Evolutionary conservation across 1,140 invertebrate species (phyloP).

Genomic region (Cylas formicarius): DNA sequence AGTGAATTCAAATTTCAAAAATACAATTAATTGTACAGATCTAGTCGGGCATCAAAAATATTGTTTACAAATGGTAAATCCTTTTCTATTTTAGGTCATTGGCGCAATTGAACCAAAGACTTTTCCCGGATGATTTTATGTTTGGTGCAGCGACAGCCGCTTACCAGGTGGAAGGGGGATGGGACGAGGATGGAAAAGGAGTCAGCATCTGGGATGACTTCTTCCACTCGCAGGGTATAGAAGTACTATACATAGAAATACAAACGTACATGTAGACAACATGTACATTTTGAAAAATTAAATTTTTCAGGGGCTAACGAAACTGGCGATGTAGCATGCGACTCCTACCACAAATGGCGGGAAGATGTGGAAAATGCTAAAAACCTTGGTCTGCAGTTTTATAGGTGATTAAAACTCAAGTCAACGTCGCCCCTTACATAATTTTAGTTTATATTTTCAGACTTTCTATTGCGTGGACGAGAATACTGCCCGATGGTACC

Average conservation of each 20-base stretch:
- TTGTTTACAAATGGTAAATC: too few relatives aligned
- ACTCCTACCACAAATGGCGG: slow-evolving; percentile 52
- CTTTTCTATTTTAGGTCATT: too few relatives aligned
- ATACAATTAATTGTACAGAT: too few relatives aligned
- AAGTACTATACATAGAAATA: slow-evolving; percentile 52
- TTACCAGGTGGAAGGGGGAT: slow-evolving; percentile 41
- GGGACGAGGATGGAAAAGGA: slow-evolving; percentile 35
- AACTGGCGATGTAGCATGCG: slow-evolving; percentile 9
- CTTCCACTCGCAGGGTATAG: slow-evolving; percentile 40
- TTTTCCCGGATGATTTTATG: slow-evolving; percentile 37
- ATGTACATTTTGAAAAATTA: slow-evolving; percentile 1
- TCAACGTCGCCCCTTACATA: too few relatives aligned
- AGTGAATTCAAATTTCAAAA: too few relatives aligned
- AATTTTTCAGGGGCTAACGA: too few relatives aligned
- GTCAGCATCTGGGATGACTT: too few relatives aligned
- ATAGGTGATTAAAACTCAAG: too few relatives aligned
- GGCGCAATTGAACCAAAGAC: background rate
- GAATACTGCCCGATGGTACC: slow-evolving; percentile 32
- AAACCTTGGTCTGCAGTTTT: slow-evolving; percentile 44
- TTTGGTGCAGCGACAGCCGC: slow-evolving; percentile 32
- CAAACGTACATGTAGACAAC: slow-evolving; percentile 42
- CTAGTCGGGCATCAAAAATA: too few relatives aligned
- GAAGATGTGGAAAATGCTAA: slow-evolving; percentile 48
- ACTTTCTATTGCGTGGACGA: slow-evolving; percentile 55
- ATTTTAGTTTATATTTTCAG: slow-evolving; percentile 54